These are phyloP conservation scores for Glareola pratincola DNA, from an alignment of 2,113 vertebrate genomes.

Conservation along the genomic window DNA sequence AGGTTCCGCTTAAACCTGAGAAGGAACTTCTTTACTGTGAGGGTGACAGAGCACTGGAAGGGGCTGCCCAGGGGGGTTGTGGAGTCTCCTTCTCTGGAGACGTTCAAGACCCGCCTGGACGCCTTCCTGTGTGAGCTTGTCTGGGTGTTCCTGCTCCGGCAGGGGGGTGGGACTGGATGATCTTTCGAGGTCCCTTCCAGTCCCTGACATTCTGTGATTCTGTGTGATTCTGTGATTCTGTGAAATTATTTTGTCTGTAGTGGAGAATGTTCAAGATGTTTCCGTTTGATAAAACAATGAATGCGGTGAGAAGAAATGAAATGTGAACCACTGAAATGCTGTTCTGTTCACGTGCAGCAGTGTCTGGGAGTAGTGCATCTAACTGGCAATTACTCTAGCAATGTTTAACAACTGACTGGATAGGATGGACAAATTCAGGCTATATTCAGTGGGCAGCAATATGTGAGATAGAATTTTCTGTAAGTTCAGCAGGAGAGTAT, in stretches of 20 bases:
- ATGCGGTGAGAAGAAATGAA: neutral
- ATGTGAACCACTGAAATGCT: neutral
- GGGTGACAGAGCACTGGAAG: too few species aligned
- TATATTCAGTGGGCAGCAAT: neutral
- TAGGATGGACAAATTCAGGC: neutral
- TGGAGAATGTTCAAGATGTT: neutral
- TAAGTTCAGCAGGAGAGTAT: neutral
- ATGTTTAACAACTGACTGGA: neutral
- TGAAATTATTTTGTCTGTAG: neutral
- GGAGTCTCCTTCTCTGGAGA: too few species aligned
- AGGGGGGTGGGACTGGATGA: too few species aligned
- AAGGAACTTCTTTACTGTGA: too few species aligned
- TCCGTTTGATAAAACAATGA: constrained; percentile 5
- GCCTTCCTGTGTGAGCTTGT: too few species aligned
- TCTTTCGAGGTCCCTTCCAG: too few species aligned
- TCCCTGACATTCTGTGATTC: too few species aligned
- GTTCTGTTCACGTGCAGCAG: neutral
- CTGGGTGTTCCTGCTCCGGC: too few species aligned
- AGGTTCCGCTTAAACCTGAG: too few species aligned
- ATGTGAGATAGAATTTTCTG: neutral
- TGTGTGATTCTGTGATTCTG: too few species aligned
- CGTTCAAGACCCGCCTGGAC: too few species aligned
- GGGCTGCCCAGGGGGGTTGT: too few species aligned
- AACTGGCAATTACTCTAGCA: neutral
- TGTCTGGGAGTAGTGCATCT: neutral